Percentiles rank a stretch among this genome's conserved stretches.
phyloP scores from a whole-genome alignment of 2,888 invertebrate genomes.

The Andrena flavipes region DNA sequence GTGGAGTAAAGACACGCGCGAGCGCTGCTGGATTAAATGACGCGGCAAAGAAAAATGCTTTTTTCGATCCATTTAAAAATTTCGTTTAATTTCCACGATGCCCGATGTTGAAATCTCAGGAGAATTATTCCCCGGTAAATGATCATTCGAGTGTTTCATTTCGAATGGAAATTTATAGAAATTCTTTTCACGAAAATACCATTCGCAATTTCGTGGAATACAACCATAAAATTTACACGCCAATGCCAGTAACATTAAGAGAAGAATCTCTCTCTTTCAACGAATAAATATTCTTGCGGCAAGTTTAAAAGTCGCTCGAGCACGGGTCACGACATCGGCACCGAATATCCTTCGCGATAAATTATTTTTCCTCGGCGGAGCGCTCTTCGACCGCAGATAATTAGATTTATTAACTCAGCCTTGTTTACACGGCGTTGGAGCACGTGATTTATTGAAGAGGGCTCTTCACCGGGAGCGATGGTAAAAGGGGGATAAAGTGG shows the following conservation, averaged over 20 bases:
- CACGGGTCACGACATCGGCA: slow-evolving; percentile 35
- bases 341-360: slow-evolving; percentile 64
- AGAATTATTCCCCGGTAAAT: background rate
- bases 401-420: slow-evolving; percentile 80
- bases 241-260: background rate
- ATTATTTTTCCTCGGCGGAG: slow-evolving; percentile 73
- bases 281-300: slow-evolving; percentile 47
- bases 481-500: slow-evolving; percentile 54
- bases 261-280: slow-evolving; percentile 28
- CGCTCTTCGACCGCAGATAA: slow-evolving; percentile 70
- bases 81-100: slow-evolving; percentile 1
- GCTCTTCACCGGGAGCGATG: slow-evolving; percentile 61
- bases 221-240: slow-evolving; percentile 42
- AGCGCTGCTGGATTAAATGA: slow-evolving; percentile 7
- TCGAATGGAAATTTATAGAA: slow-evolving; percentile 25
- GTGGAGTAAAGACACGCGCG: background rate
- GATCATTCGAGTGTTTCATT: background rate
- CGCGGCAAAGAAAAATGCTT: background rate
- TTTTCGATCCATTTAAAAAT: slow-evolving; percentile 23
- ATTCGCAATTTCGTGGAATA: background rate
- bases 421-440: slow-evolving; percentile 77
- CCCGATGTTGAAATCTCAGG: background rate
- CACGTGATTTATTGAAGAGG: slow-evolving; percentile 78
- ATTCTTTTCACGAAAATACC: background rate
- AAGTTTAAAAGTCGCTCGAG: slow-evolving; percentile 50